Percentiles rank a stretch among this genome's conserved stretches.
phyloP scores from a whole-genome alignment of 1,140 invertebrate genomes.

The Nasonia vitripennis region DNA sequence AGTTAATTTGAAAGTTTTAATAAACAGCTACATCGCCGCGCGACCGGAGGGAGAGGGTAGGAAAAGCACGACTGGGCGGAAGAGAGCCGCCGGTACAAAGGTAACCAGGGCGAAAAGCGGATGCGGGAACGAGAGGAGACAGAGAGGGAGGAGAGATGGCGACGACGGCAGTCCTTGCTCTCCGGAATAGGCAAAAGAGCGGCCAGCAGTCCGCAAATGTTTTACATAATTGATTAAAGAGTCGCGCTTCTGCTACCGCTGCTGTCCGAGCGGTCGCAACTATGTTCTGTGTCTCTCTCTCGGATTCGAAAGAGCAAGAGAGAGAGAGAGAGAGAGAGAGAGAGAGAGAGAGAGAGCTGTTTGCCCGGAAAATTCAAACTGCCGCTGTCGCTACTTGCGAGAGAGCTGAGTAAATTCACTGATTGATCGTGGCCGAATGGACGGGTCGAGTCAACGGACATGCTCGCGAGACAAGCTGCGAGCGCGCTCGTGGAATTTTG shows the following conservation, averaged over 20 bases:
- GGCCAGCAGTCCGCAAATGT: constrained; percentile 59
- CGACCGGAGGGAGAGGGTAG: constrained; percentile 35
- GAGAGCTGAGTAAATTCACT: constrained; percentile 39
- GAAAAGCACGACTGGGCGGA: background rate
- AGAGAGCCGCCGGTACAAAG: constrained; percentile 20
- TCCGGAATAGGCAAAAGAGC: background rate
- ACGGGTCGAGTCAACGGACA: background rate
- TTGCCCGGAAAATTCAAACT: constrained; percentile 28
- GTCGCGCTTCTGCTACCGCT: constrained; percentile 4
- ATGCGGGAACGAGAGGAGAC: background rate
- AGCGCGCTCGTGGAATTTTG: background rate
- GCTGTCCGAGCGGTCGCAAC: background rate
- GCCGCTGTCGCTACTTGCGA: background rate
- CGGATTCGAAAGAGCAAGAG: background rate
- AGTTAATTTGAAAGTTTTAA: constrained; percentile 69
- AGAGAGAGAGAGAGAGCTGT: constrained; percentile 8
- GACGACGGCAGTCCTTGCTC: background rate
- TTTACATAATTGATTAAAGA: constrained; percentile 75
- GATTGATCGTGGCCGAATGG: constrained; percentile 41
- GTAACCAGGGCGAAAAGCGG: constrained; percentile 1
- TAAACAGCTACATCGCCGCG: constrained; percentile 58
- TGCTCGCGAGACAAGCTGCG: background rate
- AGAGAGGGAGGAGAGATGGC: no score
- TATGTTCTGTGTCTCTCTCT: background rate
- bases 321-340: background rate